Evolutionary conservation across 2,888 invertebrate genomes (phyloP).

Genomic region (Cephus runcator): DNA sequence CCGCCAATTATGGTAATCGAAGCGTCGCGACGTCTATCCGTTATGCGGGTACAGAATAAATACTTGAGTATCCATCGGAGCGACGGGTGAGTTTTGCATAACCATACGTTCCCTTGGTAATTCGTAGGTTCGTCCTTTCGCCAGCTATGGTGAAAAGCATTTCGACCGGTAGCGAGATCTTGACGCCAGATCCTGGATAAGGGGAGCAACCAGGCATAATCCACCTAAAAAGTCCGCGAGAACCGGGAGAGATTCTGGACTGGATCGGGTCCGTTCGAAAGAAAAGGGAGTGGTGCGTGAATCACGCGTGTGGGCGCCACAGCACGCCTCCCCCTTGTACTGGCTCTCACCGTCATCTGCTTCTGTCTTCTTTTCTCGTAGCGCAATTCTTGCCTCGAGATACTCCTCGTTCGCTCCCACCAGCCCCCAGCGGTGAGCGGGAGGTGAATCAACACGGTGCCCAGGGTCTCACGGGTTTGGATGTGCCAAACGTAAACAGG

Average conservation of each 20-base stretch:
- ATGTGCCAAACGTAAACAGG: slow-evolving; percentile 7
- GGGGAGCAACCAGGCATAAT: slow-evolving; percentile 5
- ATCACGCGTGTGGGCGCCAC: slow-evolving; percentile 47
- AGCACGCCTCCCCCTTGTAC: slow-evolving; percentile 3
- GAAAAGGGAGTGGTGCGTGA: slow-evolving; percentile 36
- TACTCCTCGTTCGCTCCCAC: slow-evolving; percentile 19
- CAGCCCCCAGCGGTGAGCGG: slow-evolving; percentile 10
- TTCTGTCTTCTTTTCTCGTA: not conserved
- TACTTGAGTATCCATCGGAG: not conserved
- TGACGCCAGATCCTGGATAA: not conserved
- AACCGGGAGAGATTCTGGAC: slow-evolving; percentile 24
- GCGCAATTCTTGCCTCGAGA: slow-evolving; percentile 18
- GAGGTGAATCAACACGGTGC: not conserved
- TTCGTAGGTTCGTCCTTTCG: not conserved
- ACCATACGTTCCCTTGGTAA: not conserved
- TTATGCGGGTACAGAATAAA: not conserved
- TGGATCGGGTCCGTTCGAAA: slow-evolving; percentile 24
- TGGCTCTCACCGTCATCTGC: not conserved
- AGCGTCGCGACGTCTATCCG: not conserved
- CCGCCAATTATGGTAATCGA: not conserved
- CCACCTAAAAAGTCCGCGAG: not conserved
- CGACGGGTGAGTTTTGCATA: not conserved
- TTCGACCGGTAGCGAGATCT: slow-evolving; percentile 23
- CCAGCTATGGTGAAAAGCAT: not conserved
- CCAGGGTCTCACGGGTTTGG: not conserved